Percentiles rank a stretch among this genome's conserved stretches.
Conservation (phyloP, 92 coral and sea anemone genomes). For the Paramuricea clavata region DNA sequence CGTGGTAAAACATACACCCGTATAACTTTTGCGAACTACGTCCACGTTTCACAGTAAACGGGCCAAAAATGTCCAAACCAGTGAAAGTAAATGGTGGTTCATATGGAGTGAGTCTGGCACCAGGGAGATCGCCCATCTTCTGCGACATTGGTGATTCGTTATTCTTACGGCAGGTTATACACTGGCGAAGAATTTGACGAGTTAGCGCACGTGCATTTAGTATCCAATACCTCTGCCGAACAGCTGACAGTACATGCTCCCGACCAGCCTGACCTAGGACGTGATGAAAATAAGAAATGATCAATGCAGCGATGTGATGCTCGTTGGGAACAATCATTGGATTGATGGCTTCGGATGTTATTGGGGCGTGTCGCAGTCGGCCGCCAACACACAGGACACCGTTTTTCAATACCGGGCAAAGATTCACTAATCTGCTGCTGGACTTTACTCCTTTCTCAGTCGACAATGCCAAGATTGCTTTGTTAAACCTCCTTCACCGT, state of each 20-base stretch:
- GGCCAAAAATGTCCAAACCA: slow-evolving; percentile 18
- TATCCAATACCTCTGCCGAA: background rate
- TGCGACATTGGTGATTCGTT: too few relatives aligned
- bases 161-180: background rate
- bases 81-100: slow-evolving; percentile 43
- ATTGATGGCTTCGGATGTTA: slow-evolving; percentile 46
- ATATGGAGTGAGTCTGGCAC: slow-evolving; percentile 34
- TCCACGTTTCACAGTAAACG: slow-evolving; percentile 51
- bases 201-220: background rate
- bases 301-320: slow-evolving; percentile 39
- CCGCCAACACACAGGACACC: too few relatives aligned
- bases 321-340: slow-evolving; percentile 50
- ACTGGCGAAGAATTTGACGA: background rate
- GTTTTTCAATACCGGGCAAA: too few relatives aligned
- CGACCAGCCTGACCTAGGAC: background rate
- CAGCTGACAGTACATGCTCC: background rate
- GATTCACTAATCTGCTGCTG: too few relatives aligned
- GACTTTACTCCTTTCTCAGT: too few relatives aligned
- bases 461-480: too few relatives aligned
- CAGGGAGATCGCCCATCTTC: slow-evolving; percentile 45
- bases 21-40: slow-evolving; percentile 22
- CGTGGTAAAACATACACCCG: slow-evolving; percentile 18
- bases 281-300: slow-evolving; percentile 43
- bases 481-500: too few relatives aligned
- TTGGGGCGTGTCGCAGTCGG: slow-evolving; percentile 49